Evolutionary conservation across 1,140 invertebrate species (phyloP).

Genomic region (Himalopsyche phryganea): DNA sequence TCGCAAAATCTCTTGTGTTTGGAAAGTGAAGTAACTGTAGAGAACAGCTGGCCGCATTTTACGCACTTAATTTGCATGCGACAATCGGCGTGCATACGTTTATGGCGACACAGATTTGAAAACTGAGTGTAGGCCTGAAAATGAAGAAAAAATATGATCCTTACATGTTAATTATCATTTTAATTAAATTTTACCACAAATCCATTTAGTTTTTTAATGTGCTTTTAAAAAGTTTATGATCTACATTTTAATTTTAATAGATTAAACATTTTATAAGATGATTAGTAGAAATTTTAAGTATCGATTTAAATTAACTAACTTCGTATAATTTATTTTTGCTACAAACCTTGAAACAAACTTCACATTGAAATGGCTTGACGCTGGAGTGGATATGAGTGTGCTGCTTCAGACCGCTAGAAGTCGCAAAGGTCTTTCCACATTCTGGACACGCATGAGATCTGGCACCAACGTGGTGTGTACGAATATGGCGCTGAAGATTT

Average conservation of each 20-base stretch:
- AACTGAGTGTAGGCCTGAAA: slow-evolving; percentile 98
- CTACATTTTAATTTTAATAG: too few species aligned
- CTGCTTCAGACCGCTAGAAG: slow-evolving; percentile 95
- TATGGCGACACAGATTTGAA: slow-evolving; percentile 98
- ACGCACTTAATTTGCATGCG: slow-evolving; percentile 85
- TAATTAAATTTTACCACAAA: too few species aligned
- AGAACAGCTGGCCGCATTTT: slow-evolving; percentile 90
- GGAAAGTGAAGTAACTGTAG: slow-evolving; percentile 77
- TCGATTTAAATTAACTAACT: too few species aligned
- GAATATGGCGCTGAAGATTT: slow-evolving; percentile 93
- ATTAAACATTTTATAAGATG: too few species aligned
- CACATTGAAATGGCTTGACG: slow-evolving; percentile 96
- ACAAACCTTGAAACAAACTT: slow-evolving; percentile 77
- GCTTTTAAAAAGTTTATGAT: too few species aligned
- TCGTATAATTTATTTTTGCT: neutral
- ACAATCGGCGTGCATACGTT: slow-evolving; percentile 95
- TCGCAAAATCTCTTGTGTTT: slow-evolving; percentile 86
- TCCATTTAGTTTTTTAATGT: too few species aligned
- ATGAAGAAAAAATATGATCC: slow-evolving; percentile 43
- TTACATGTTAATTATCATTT: too few species aligned
- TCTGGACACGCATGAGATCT: slow-evolving; percentile 93
- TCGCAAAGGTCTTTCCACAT: slow-evolving; percentile 98
- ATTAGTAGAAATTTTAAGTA: too few species aligned
- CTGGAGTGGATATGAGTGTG: slow-evolving; percentile 99
- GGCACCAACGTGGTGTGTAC: slow-evolving; percentile 88